Evolutionary conservation across 2,888 invertebrate genomes (phyloP).

Genomic region (Julus scandinavius): DNA sequence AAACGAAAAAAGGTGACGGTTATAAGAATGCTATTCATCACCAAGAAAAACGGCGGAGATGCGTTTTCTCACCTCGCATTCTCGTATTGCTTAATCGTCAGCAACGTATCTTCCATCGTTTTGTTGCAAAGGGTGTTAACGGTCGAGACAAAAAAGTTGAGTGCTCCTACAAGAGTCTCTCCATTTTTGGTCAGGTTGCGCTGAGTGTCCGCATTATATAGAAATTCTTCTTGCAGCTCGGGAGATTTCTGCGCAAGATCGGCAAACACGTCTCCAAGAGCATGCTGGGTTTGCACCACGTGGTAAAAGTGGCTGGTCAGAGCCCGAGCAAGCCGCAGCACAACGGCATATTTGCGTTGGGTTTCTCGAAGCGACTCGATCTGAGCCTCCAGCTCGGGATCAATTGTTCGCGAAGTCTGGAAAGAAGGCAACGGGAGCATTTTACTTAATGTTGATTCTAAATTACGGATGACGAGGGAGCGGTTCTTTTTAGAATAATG

Average conservation of each 20-base stretch:
- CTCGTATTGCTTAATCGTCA: slow-evolving; percentile 82
- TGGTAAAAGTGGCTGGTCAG: slow-evolving; percentile 89
- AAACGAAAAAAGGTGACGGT: slow-evolving; percentile 44
- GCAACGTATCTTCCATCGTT: slow-evolving; percentile 94
- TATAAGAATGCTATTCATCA: background rate
- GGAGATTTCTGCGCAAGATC: slow-evolving; percentile 96
- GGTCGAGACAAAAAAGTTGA: slow-evolving; percentile 96
- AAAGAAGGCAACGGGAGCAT: slow-evolving; percentile 16
- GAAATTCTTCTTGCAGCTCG: slow-evolving; percentile 92
- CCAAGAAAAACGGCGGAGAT: background rate
- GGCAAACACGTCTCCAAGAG: slow-evolving; percentile 91
- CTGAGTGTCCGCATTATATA: slow-evolving; percentile 96
- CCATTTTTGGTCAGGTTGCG: slow-evolving; percentile 92
- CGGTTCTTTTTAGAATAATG: too few species aligned
- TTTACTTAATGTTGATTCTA: too few species aligned
- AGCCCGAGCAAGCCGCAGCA: slow-evolving; percentile 85
- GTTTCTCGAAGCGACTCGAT: slow-evolving; percentile 94
- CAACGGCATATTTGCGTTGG: slow-evolving; percentile 88
- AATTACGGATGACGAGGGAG: too few species aligned
- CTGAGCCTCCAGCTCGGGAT: slow-evolving; percentile 93
- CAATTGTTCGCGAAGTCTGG: slow-evolving; percentile 83
- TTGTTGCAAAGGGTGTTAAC: slow-evolving; percentile 96
- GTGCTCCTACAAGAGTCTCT: slow-evolving; percentile 88
- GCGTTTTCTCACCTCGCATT: slow-evolving; percentile 72
- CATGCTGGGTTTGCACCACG: slow-evolving; percentile 86